phyloP scores from a whole-genome alignment of 2,888 invertebrate species.

The Perdita meconis region DNA sequence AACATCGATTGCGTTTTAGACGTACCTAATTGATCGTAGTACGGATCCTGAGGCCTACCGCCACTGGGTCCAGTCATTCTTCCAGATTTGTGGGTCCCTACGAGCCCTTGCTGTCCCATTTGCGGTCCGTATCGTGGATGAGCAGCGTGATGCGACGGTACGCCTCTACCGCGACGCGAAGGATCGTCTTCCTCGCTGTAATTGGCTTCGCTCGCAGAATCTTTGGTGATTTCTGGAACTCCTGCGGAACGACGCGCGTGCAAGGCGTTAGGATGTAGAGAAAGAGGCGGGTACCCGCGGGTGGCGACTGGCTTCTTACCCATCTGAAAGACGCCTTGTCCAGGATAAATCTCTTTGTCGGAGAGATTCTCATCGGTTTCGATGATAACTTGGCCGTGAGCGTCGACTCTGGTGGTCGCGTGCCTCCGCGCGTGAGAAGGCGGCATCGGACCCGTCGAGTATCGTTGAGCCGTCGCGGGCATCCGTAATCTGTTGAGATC shows the following conservation, averaged over 20 bases:
- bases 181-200: constrained; percentile 89
- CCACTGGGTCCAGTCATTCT: constrained; percentile 70
- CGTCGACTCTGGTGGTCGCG: constrained; percentile 85
- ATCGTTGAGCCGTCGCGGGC: constrained; percentile 75
- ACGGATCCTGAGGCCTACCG: constrained; percentile 76
- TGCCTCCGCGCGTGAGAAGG: constrained; percentile 83
- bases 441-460: constrained; percentile 84
- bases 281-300: no score
- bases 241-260: constrained; percentile 69
- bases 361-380: constrained; percentile 94
- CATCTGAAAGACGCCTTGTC: constrained; percentile 83
- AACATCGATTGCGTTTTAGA: no score
- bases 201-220: constrained; percentile 89
- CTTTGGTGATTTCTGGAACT: constrained; percentile 92
- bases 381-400: constrained; percentile 87
- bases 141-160: constrained; percentile 66
- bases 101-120: constrained; percentile 72
- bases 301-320: constrained; percentile 68
- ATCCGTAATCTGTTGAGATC: constrained; percentile 74
- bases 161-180: constrained; percentile 82
- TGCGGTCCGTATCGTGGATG: constrained; percentile 78
- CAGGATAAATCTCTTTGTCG: constrained; percentile 93
- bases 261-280: no score
- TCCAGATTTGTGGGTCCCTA: constrained; percentile 76
- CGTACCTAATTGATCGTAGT: constrained; percentile 79